These are phyloP conservation scores for Tachystola acroxantha DNA, from an alignment of 2,888 invertebrate species.

Conservation along the genomic window DNA sequence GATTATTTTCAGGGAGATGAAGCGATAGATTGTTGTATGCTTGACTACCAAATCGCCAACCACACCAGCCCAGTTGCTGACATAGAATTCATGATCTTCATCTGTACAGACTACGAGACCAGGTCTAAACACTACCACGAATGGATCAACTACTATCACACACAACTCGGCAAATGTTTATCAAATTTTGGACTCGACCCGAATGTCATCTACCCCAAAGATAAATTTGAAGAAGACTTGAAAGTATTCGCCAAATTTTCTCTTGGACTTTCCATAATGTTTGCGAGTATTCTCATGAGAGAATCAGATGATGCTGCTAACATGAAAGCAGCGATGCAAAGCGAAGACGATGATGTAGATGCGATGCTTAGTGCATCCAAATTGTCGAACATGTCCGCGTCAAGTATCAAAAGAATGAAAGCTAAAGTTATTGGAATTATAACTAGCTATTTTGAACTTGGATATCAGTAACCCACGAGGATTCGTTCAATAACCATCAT, in stretches of 20 bases:
- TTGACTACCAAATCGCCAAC: slow-evolving; percentile 7
- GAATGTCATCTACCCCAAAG: not conserved
- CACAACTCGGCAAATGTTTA: not conserved
- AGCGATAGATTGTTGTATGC: not conserved
- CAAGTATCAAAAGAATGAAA: too few species aligned
- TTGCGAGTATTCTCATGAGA: not conserved
- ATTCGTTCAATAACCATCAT: too few species aligned
- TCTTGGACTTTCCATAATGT: not conserved
- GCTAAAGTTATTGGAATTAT: not conserved
- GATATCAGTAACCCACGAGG: too few species aligned
- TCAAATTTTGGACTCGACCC: not conserved
- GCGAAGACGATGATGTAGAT: not conserved
- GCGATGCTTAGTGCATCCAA: too few species aligned
- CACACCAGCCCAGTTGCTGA: slow-evolving; percentile 2
- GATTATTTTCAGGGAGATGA: not conserved
- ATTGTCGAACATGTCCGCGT: too few species aligned
- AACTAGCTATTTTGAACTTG: too few species aligned
- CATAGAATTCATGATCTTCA: slow-evolving; percentile 5
- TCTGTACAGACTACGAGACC: slow-evolving; percentile 6
- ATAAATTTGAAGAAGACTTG: not conserved
- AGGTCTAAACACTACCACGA: slow-evolving; percentile 3
- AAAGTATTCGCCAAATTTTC: not conserved
- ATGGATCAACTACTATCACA: slow-evolving; percentile 5
- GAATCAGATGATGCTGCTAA: not conserved
- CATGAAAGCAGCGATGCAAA: not conserved